These are phyloP conservation scores for Oncorhynchus tshawytscha DNA, from an alignment of 2,113 vertebrate genomes.

Conservation along the genomic window DNA sequence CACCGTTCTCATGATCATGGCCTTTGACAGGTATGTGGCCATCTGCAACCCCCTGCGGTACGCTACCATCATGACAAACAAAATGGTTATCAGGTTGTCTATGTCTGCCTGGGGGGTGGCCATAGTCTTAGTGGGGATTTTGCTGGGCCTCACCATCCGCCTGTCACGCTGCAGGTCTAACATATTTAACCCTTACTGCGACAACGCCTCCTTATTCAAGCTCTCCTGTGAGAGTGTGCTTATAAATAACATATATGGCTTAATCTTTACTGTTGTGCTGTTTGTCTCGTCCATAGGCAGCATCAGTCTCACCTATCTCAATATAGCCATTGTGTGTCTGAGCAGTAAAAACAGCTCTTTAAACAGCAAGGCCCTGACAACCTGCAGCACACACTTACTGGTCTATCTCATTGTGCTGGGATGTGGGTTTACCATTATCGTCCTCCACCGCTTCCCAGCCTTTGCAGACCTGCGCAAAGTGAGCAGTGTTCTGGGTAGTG, in stretches of 20 bases:
- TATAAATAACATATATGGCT: conserved; percentile 45
- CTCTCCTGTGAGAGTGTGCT: conserved; percentile 38
- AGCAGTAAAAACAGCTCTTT: conserved; percentile 33
- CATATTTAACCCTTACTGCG: conserved; percentile 39
- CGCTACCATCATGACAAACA: conserved; percentile 33
- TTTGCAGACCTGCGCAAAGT: conserved; percentile 23
- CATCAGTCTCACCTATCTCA: conserved; percentile 32
- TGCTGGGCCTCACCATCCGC: conserved; percentile 32
- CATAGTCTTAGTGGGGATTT: conserved; percentile 27
- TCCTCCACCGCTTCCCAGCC: conserved; percentile 32
- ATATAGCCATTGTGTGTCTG: conserved; percentile 31
- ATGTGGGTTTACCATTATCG: conserved; percentile 4
- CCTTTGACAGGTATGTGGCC: conserved; percentile 67
- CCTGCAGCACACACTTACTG: conserved; percentile 39
- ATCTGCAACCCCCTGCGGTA: conserved; percentile 46
- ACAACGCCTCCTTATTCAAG: conserved; percentile 47
- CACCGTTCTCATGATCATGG: conserved; percentile 65
- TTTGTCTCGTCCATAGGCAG: conserved; percentile 32
- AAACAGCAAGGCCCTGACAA: conserved; percentile 45
- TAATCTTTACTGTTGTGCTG: conserved; percentile 27
- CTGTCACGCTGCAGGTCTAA: conserved; percentile 29
- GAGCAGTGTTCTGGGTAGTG: conserved; percentile 9
- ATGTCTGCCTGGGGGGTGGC: conserved; percentile 32
- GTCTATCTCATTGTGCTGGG: conserved; percentile 35
- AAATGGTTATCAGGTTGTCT: conserved; percentile 37